Conservation (phyloP, 2,888 invertebrate genomes). For the Perizoma affinitatum region DNA sequence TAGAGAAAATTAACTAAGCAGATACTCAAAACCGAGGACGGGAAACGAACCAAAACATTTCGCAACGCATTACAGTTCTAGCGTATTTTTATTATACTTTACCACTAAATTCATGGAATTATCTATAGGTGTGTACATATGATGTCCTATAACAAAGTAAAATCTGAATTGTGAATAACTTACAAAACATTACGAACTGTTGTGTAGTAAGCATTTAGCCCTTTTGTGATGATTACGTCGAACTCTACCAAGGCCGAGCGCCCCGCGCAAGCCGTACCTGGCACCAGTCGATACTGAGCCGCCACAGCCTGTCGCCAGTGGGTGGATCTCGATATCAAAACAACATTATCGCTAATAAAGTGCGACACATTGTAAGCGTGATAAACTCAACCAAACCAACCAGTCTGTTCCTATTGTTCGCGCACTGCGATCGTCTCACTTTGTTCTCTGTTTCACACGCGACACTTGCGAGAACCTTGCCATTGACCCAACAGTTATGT, state of each 20-base stretch:
- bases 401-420: slow-evolving; percentile 20
- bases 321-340: slow-evolving; percentile 69
- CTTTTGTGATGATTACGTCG: slow-evolving; percentile 60
- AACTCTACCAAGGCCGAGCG: slow-evolving; percentile 76
- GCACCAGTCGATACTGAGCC: slow-evolving; percentile 58
- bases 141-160: too few relatives aligned
- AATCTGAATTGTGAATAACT: too few relatives aligned
- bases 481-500: slow-evolving; percentile 39
- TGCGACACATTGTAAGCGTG: slow-evolving; percentile 10
- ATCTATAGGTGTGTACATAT: too few relatives aligned
- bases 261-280: slow-evolving; percentile 73
- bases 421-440: slow-evolving; percentile 13
- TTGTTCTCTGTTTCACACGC: slow-evolving; percentile 29
- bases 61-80: too few relatives aligned
- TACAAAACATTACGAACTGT: too few relatives aligned
- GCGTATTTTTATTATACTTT: too few relatives aligned
- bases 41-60: too few relatives aligned
- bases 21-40: too few relatives aligned
- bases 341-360: slow-evolving; percentile 50
- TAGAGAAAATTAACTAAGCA: too few relatives aligned
- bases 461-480: slow-evolving; percentile 36
- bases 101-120: too few relatives aligned
- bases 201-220: slow-evolving; percentile 39
- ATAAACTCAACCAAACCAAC: slow-evolving; percentile 4
- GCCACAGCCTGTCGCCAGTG: slow-evolving; percentile 56